Percentiles rank a stretch among this genome's conserved stretches.
phyloP scores from a whole-genome alignment of 2,888 invertebrate species.

The Teinopalpus imperialis region DNA sequence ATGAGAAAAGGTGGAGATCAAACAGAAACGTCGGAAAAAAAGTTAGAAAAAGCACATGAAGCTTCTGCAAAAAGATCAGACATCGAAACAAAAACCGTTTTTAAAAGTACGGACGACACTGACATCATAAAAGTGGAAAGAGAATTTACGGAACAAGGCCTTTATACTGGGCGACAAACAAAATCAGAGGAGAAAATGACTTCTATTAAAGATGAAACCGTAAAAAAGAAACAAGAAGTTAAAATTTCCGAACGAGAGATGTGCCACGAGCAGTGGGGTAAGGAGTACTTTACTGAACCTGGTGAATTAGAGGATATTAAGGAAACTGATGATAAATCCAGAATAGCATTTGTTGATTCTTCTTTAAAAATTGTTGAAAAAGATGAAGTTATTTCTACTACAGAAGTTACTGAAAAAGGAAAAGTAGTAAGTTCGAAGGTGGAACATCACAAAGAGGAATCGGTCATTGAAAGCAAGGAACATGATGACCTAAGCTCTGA shows the following conservation, averaged over 20 bases:
- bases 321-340: slow-evolving; percentile 68
- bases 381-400: slow-evolving; percentile 67
- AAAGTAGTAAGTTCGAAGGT: slow-evolving; percentile 70
- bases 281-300: slow-evolving; percentile 77
- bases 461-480: slow-evolving; percentile 75
- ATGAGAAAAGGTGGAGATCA: slow-evolving; percentile 69
- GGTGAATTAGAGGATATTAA: slow-evolving; percentile 70
- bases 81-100: slow-evolving; percentile 70
- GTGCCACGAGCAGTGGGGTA: slow-evolving; percentile 78
- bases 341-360: slow-evolving; percentile 69
- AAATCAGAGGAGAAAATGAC: slow-evolving; percentile 78
- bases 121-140: slow-evolving; percentile 67
- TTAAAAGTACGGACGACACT: slow-evolving; percentile 67
- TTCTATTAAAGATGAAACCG: slow-evolving; percentile 71
- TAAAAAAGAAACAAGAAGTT: slow-evolving; percentile 72
- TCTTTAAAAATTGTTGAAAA: slow-evolving; percentile 70
- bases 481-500: slow-evolving; percentile 74
- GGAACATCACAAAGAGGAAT: slow-evolving; percentile 74
- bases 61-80: slow-evolving; percentile 72
- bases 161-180: slow-evolving; percentile 69
- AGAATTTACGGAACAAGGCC: slow-evolving; percentile 70
- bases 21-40: slow-evolving; percentile 76
- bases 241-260: slow-evolving; percentile 78
- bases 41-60: slow-evolving; percentile 77
- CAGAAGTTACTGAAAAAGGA: slow-evolving; percentile 72